These are phyloP conservation scores for Ormyrus thymus DNA, from an alignment of 2,888 invertebrate genomes.

Conservation along the genomic window DNA sequence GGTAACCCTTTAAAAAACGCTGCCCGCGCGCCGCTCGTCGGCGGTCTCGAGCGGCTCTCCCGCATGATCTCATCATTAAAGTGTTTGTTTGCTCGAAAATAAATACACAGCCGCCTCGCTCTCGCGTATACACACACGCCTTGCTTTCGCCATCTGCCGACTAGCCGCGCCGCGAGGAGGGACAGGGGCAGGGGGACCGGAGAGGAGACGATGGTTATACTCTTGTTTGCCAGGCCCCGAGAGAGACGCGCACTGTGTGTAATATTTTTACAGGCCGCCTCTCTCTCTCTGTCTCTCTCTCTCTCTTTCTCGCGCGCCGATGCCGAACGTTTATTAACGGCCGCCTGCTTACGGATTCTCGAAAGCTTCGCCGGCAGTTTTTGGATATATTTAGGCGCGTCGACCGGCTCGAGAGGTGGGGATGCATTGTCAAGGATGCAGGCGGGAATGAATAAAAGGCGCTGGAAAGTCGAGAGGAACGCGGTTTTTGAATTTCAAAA, in stretches of 20 bases:
- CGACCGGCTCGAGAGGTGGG: not conserved
- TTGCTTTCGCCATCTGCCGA: constrained; percentile 59
- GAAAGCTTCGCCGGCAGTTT: not conserved
- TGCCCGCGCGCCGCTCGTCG: too few relatives aligned
- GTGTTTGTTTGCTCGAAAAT: constrained; percentile 71
- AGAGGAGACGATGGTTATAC: constrained; percentile 9
- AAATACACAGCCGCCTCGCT: constrained; percentile 59
- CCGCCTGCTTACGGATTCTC: constrained; percentile 17
- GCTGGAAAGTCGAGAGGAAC: not conserved
- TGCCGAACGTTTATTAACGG: constrained; percentile 53
- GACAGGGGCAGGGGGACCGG: constrained; percentile 3
- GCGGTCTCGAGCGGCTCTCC: constrained; percentile 31
- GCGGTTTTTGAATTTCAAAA: not conserved
- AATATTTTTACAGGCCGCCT: constrained; percentile 53
- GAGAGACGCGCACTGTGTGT: constrained; percentile 1
- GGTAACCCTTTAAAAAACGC: too few relatives aligned
- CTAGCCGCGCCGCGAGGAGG: not conserved
- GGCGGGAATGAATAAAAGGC: not conserved
- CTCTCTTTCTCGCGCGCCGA: not conserved
- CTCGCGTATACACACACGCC: constrained; percentile 28
- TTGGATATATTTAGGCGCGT: not conserved
- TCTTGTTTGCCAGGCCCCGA: constrained; percentile 47
- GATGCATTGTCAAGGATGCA: constrained; percentile 19
- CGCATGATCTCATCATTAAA: constrained; percentile 69
- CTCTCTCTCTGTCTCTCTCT: constrained; percentile 3